Conservation (phyloP, 2,888 invertebrate species). For the Dryadula phaetusa region DNA sequence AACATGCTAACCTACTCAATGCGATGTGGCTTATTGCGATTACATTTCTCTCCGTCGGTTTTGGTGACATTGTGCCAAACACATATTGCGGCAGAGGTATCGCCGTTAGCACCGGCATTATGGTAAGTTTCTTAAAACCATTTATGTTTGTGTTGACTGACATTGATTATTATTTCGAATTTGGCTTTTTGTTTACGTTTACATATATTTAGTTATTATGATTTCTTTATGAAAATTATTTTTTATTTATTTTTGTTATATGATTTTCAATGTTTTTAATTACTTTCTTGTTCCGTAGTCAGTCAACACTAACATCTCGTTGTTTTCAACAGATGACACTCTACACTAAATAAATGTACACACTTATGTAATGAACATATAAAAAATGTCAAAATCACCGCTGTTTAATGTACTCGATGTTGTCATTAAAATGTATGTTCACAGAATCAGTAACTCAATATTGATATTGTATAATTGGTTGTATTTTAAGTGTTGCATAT, state of each 20-base stretch:
- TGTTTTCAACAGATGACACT: conserved; percentile 71
- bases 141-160: conserved; percentile 78
- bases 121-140: conserved; percentile 91
- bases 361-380: conserved; percentile 52
- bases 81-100: conserved; percentile 99
- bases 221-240: background rate
- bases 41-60: conserved; percentile 99
- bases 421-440: conserved; percentile 47
- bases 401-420: conserved; percentile 60
- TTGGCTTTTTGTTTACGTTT: conserved; percentile 23
- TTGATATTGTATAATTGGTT: conserved; percentile 37
- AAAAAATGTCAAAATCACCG: conserved; percentile 56
- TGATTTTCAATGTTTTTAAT: conserved; percentile 14
- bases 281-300: conserved; percentile 54
- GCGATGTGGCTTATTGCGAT: conserved; percentile 99
- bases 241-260: background rate
- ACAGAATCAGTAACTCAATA: conserved; percentile 40
- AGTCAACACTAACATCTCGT: conserved; percentile 73
- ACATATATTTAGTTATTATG: conserved; percentile 15
- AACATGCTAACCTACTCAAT: conserved; percentile 99
- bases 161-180: conserved; percentile 45
- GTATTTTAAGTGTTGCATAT: conserved; percentile 39
- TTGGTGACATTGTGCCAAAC: conserved; percentile 99
- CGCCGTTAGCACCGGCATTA: conserved; percentile 99
- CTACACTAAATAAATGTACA: conserved; percentile 69